phyloP scores from a whole-genome alignment of 2,797 vertebrate species.

The Pangasius sanitwongsei region DNA sequence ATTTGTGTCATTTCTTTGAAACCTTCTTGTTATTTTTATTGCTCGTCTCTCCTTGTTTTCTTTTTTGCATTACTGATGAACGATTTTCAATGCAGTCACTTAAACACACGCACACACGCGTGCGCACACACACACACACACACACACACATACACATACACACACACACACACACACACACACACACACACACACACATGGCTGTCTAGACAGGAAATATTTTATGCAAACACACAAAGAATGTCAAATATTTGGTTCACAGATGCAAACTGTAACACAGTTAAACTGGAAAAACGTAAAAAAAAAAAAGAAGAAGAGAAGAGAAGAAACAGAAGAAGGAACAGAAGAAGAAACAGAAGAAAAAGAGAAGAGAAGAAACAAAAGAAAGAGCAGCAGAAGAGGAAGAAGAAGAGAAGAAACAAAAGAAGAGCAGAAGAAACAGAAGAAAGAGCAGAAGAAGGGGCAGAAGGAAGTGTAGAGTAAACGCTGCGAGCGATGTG shows the following conservation, averaged over 20 bases:
- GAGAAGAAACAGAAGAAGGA: too few relatives aligned
- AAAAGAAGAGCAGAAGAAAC: too few relatives aligned
- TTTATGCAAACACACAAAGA: constrained; percentile 45
- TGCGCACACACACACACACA: constrained; percentile 21
- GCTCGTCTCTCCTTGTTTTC: background rate
- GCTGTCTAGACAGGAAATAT: constrained; percentile 61
- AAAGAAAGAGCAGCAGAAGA: too few relatives aligned
- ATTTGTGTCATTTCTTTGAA: constrained; percentile 44
- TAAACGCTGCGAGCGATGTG: too few relatives aligned
- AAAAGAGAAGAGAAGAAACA: too few relatives aligned
- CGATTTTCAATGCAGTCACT: background rate
- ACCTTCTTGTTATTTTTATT: constrained; percentile 47
- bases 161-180: constrained; percentile 14
- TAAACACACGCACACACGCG: background rate
- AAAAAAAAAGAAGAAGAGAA: background rate
- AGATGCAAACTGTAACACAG: background rate
- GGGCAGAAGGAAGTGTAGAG: background rate
- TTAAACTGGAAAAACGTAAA: background rate
- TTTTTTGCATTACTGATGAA: constrained; percentile 10
- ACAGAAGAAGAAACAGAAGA: too few relatives aligned
- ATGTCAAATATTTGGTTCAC: constrained; percentile 2
- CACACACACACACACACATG: constrained; percentile 28
- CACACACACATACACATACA: constrained; percentile 29
- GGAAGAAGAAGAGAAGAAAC: too few relatives aligned
- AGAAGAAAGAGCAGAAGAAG: too few relatives aligned